A percentile compares a stretch with the other conserved stretches of the same genome.
phyloP scores from a whole-genome alignment of 2,888 invertebrate species.

The Apamea crenata region DNA sequence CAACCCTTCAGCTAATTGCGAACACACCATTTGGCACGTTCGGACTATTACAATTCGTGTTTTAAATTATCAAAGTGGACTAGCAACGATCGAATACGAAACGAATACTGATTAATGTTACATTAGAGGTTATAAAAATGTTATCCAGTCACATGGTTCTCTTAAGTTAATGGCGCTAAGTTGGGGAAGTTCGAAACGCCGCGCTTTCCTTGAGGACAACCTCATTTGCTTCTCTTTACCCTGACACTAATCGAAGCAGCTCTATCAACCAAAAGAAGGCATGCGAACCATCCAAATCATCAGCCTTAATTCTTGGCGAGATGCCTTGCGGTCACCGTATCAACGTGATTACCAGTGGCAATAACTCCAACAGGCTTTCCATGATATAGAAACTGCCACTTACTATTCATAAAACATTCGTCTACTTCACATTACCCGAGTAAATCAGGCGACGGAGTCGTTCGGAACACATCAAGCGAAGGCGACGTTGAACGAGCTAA shows the following conservation, averaged over 20 bases:
- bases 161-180: conserved; percentile 47
- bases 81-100: conserved; percentile 69
- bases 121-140: conserved; percentile 64
- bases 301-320: conserved; percentile 14
- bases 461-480: conserved; percentile 79
- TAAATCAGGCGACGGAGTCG: conserved; percentile 81
- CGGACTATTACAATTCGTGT: conserved; percentile 69
- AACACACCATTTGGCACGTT: conserved; percentile 72
- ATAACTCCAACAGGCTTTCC: not conserved
- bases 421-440: conserved; percentile 68
- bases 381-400: not conserved
- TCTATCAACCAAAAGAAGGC: conserved; percentile 18
- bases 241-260: conserved; percentile 36
- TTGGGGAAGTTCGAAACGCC: conserved; percentile 25
- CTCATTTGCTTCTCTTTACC: conserved; percentile 15
- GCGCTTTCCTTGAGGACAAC: conserved; percentile 4
- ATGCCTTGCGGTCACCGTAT: not conserved
- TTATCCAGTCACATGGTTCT: conserved; percentile 63
- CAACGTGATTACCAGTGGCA: not conserved
- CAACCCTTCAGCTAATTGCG: conserved; percentile 76
- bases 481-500: conserved; percentile 78
- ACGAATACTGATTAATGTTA: conserved; percentile 62
- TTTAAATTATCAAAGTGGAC: conserved; percentile 56
- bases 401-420: not conserved
- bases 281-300: not conserved